Conservation (phyloP, 2,113 vertebrate species). For the Corythornis cristatus region DNA sequence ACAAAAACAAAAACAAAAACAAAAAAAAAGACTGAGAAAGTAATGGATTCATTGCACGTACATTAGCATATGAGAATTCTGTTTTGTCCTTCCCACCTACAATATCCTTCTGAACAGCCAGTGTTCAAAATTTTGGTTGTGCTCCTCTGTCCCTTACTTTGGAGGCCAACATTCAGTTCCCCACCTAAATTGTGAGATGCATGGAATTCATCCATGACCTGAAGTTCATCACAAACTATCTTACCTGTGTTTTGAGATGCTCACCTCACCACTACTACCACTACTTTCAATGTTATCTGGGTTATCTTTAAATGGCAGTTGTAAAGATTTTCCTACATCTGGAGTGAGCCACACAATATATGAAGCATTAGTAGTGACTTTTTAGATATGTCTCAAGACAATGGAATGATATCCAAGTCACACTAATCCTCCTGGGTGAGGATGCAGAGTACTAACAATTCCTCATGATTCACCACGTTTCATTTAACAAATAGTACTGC, state of each 20-base stretch:
- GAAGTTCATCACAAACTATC: neutral
- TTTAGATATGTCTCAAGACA: neutral
- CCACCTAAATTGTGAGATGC: neutral
- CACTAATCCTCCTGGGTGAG: neutral
- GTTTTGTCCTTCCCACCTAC: neutral
- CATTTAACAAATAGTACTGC: neutral
- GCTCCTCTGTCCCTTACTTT: neutral
- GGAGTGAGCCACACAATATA: neutral
- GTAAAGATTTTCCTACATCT: neutral
- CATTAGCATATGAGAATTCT: fast-evolving
- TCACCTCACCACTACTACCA: neutral
- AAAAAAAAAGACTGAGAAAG: neutral
- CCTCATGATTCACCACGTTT: neutral
- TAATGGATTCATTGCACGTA: neutral
- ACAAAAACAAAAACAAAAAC: neutral
- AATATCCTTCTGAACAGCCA: neutral
- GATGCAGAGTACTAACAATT: neutral
- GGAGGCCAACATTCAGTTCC: neutral
- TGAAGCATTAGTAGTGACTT: neutral
- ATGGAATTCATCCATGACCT: neutral
- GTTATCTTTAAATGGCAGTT: neutral
- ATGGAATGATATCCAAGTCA: neutral
- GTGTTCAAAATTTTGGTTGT: neutral
- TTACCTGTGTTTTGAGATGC: neutral
- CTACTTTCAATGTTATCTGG: neutral